Evolutionary conservation across 2,797 vertebrate species (phyloP).

Genomic region (Silurus aristotelis): DNA sequence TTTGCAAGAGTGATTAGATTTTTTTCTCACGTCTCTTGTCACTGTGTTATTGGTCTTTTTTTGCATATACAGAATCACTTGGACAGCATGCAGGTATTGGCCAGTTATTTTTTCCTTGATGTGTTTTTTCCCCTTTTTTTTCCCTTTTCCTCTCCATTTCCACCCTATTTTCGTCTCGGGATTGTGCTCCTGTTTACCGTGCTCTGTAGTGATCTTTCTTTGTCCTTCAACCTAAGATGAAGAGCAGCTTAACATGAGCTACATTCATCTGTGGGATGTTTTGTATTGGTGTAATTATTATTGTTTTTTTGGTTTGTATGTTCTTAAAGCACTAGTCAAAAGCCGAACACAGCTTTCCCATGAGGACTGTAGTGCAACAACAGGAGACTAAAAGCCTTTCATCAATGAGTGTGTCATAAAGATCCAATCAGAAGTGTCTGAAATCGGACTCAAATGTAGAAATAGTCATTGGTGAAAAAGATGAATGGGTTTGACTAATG

Average conservation of each 20-base stretch:
- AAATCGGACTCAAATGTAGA: neutral
- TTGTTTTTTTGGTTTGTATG: neutral
- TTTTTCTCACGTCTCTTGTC: constrained; percentile 78
- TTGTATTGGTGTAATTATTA: neutral
- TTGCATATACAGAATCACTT: constrained; percentile 93
- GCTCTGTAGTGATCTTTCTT: constrained; percentile 10
- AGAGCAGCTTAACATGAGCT: constrained; percentile 25
- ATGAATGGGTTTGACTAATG: neutral
- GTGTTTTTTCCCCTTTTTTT: neutral
- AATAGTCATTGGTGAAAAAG: neutral
- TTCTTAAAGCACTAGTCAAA: constrained; percentile 2
- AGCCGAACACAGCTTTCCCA: neutral
- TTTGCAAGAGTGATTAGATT: constrained; percentile 69
- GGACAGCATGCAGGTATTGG: constrained; percentile 99
- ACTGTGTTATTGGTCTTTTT: constrained; percentile 75
- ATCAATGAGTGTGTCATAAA: neutral
- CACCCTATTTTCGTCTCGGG: neutral
- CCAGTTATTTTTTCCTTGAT: constrained; percentile 67
- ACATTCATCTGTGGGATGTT: constrained; percentile 39
- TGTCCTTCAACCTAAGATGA: constrained; percentile 34
- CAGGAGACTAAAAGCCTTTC: constrained; percentile 5
- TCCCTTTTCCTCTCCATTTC: no score
- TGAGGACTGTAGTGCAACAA: neutral
- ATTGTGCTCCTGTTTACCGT: constrained; percentile 20
- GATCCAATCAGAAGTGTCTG: neutral